Conservation (phyloP, 2,113 vertebrate genomes). For the Turdus rufiventris region DNA sequence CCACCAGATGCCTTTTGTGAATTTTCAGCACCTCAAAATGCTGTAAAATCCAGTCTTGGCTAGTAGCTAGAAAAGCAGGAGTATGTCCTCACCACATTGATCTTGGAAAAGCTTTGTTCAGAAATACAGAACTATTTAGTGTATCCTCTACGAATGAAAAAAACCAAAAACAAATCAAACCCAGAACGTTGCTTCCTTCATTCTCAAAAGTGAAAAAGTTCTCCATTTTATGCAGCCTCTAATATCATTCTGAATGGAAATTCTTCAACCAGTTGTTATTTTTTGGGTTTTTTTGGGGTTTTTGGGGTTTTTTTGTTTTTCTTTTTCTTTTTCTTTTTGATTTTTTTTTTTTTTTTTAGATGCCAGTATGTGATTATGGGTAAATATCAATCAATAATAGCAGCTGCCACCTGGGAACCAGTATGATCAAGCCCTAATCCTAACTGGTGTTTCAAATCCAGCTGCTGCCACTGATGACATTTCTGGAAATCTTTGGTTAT, state of each 20-base stretch:
- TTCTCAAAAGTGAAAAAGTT: neutral
- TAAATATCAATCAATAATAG: neutral
- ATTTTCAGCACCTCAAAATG: neutral
- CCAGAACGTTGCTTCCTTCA: neutral
- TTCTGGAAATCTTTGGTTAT: neutral
- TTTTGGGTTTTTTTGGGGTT: no score
- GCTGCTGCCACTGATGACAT: neutral
- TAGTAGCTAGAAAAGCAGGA: neutral
- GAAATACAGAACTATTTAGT: neutral
- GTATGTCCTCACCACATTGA: neutral
- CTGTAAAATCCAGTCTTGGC: neutral
- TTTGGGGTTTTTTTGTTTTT: no score
- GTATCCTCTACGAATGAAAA: neutral
- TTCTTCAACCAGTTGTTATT: neutral
- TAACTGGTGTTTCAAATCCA: neutral
- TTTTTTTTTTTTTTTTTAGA: neutral
- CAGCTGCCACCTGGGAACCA: neutral
- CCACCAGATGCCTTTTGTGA: neutral
- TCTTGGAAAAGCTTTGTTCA: neutral
- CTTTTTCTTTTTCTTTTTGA: no score
- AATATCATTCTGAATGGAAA: neutral
- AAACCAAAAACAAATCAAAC: neutral
- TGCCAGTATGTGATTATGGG: rapidly evolving
- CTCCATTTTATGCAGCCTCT: neutral
- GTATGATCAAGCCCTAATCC: neutral